These are phyloP conservation scores for Trochalopteron elliotii DNA, from an alignment of 2,113 vertebrate genomes.

Conservation along the genomic window DNA sequence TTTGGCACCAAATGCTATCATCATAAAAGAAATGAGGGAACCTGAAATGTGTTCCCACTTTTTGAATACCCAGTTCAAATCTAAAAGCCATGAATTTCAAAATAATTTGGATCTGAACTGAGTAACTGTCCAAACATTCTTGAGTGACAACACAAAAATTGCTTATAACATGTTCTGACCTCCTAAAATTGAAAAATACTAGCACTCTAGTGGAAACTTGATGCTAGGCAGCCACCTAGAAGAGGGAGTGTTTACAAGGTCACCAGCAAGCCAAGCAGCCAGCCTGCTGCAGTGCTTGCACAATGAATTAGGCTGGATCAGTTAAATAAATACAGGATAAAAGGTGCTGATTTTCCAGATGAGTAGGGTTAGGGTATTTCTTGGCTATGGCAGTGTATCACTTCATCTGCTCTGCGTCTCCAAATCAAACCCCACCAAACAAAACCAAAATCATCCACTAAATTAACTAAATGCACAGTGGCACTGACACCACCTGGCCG, in stretches of 20 bases:
- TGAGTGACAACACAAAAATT: background rate
- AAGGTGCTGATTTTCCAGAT: background rate
- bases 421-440: background rate
- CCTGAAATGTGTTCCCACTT: background rate
- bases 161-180: background rate
- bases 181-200: background rate
- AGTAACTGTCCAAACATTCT: background rate
- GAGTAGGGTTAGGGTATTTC: background rate
- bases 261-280: background rate
- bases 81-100: background rate
- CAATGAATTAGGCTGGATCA: background rate
- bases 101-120: background rate
- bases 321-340: background rate
- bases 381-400: accelerated
- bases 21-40: constrained; percentile 41
- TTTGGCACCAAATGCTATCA: constrained; percentile 53
- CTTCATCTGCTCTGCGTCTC: background rate
- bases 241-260: background rate
- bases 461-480: background rate
- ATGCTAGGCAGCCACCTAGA: background rate
- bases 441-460: background rate
- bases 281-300: background rate
- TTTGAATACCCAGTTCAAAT: background rate
- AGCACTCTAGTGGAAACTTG: background rate
- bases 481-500: background rate